A percentile compares a stretch with the other conserved stretches of the same genome.
Evolutionary conservation across 2,113 vertebrate genomes (phyloP).

Genomic region (Labeo rohita): DNA sequence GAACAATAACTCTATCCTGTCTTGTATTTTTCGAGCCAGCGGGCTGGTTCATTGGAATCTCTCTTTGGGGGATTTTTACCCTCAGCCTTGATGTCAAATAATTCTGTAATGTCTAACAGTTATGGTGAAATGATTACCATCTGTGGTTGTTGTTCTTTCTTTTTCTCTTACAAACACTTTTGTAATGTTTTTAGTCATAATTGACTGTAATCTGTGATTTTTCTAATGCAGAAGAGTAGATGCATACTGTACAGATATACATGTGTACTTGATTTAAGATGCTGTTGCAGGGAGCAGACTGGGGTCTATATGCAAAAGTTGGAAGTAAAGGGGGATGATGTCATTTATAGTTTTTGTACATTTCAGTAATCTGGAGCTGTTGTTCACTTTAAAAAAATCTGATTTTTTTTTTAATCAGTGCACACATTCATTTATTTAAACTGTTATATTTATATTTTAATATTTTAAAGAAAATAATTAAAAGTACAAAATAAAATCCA

Average conservation of each 20-base stretch:
- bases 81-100: not conserved
- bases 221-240: conserved; percentile 8
- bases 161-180: conserved; percentile 42
- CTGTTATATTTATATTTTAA: not conserved
- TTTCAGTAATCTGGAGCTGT: conserved; percentile 13
- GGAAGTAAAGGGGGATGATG: not conserved
- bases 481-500: not conserved
- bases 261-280: conserved; percentile 46
- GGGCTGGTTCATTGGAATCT: conserved; percentile 66
- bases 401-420: not conserved
- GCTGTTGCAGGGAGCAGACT: conserved; percentile 52
- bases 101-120: conserved; percentile 28
- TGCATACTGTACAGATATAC: conserved; percentile 12
- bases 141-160: conserved; percentile 53
- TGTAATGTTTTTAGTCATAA: conserved; percentile 51
- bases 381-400: not conserved
- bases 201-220: conserved; percentile 62
- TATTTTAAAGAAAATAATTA: not conserved
- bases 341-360: conserved; percentile 2
- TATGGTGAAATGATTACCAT: conserved; percentile 44
- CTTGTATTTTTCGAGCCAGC: conserved; percentile 65
- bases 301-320: not conserved
- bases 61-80: not conserved
- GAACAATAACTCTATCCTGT: conserved; percentile 27
- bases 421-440: not conserved